Evolutionary conservation across 2,888 invertebrate species (phyloP), one percentile per base, ranked within the genome.

Genomic region (Smittia aterrima): DNA sequence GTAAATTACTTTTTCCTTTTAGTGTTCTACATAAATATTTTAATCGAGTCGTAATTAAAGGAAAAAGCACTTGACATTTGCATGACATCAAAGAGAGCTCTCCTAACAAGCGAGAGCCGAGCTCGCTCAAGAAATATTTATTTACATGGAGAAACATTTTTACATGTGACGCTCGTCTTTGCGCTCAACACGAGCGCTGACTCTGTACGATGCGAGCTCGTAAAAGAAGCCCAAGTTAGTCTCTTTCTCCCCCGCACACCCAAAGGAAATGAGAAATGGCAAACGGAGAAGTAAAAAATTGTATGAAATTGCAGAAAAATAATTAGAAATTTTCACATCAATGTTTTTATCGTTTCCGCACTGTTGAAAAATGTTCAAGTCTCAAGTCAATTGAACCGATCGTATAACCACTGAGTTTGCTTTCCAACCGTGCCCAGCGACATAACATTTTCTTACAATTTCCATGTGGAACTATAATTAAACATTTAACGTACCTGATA

Each of bases 401-500:
- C 32, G 9, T 9, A 32, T 32, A 32, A 6, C 32, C 32, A 9
- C 32, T n/a, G n/a, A n/a, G 32, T 9, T 32, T 9, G 32, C 32
- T 32, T 32, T 32, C 32, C 32, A 32, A 32, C 32, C 32, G 32
- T 32, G 3, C 32, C 9, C 32, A 32, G 9, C 32, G 9, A 32
- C n/a, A n/a, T n/a, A n/a, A n/a, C n/a, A n/a, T n/a, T 3, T 32
- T 32, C 9, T 32, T 32, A 32, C 32, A 32, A n/a, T 32, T 32
- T 32, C 32, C 32, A 32, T n/a, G n/a, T 38, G 38, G 38, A 11
- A n/a, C 53, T 4, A 47, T 47, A 47, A 47, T 47, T 16, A 47
- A 47, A 32, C 32, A 32, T 9, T 32, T 9, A 20, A 78, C 80
- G 82, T 83, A 93, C 93, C 89, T 78, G 93, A 93, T 79, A 89